These are phyloP conservation scores for Castor canadensis DNA, from an alignment of 2,113 vertebrate species.

Conservation along the genomic window DNA sequence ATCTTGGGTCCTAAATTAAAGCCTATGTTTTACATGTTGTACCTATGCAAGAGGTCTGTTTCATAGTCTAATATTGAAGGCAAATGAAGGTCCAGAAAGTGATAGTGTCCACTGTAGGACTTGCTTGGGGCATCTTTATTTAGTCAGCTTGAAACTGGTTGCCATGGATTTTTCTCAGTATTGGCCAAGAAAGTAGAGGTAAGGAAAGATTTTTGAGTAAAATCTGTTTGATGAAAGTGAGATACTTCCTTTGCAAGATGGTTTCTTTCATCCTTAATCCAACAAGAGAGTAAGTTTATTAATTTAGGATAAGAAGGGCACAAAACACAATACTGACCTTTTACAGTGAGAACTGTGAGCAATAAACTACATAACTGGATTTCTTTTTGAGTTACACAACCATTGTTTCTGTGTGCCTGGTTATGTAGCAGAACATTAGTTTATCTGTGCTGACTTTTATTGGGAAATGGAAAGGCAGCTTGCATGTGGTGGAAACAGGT, in stretches of 20 bases:
- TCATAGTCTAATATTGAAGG: background rate
- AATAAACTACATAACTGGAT: background rate
- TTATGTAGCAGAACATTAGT: background rate
- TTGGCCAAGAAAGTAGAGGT: background rate
- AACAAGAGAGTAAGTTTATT: background rate
- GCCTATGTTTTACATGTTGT: background rate
- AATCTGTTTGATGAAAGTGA: background rate
- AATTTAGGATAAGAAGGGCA: background rate
- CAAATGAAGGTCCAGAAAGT: background rate
- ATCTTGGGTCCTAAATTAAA: background rate
- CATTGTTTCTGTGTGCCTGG: background rate
- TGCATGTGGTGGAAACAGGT: background rate
- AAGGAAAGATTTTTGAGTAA: background rate
- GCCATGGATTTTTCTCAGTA: background rate
- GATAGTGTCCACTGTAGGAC: background rate
- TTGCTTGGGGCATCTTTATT: background rate
- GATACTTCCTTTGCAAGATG: background rate
- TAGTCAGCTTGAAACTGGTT: background rate
- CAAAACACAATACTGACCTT: background rate
- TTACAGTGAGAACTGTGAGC: background rate
- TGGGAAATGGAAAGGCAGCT: background rate
- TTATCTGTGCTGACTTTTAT: background rate
- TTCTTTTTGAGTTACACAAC: background rate
- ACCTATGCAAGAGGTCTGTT: background rate
- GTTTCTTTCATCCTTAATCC: background rate